Conservation (phyloP, 2,888 invertebrate genomes). For the Argyresthia goedartella region DNA sequence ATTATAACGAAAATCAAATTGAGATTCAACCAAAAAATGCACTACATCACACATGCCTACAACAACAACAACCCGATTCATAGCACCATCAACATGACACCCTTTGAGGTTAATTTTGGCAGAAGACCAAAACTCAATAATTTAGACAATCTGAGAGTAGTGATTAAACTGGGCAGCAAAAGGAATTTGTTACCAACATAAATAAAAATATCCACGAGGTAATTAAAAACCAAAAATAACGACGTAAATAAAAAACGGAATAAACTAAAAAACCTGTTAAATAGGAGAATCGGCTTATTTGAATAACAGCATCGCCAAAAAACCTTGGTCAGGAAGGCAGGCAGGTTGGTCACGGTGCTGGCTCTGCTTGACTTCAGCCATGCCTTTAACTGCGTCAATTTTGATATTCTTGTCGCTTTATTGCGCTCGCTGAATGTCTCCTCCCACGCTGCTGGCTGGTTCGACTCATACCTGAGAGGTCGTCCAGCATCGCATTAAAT, state of each 20-base stretch:
- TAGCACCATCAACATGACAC: conserved; percentile 5
- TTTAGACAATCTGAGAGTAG: conserved; percentile 8
- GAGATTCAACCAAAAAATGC: conserved; percentile 7
- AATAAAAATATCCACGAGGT: conserved; percentile 6
- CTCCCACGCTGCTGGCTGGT: too few species aligned
- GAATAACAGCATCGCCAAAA: conserved; percentile 12
- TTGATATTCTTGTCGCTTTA: too few species aligned
- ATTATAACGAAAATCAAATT: conserved; percentile 6
- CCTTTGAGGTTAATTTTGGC: conserved; percentile 9
- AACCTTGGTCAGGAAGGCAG: too few species aligned
- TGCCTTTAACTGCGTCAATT: too few species aligned
- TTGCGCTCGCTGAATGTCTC: too few species aligned
- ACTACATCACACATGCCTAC: conserved; percentile 7
- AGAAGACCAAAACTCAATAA: conserved; percentile 9
- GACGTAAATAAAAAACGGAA: conserved; percentile 5
- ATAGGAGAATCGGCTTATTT: conserved; percentile 6
- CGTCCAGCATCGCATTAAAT: too few species aligned
- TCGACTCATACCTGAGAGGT: too few species aligned
- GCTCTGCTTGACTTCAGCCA: too few species aligned
- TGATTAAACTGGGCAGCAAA: conserved; percentile 6
- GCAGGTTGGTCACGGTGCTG: too few species aligned
- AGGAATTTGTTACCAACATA: conserved; percentile 7
- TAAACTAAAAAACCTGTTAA: background rate
- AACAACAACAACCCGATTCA: conserved; percentile 10
- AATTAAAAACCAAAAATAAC: conserved; percentile 3